These are phyloP conservation scores for Alectoris magna DNA, from an alignment of 2,797 vertebrate species.

Conservation along the genomic window DNA sequence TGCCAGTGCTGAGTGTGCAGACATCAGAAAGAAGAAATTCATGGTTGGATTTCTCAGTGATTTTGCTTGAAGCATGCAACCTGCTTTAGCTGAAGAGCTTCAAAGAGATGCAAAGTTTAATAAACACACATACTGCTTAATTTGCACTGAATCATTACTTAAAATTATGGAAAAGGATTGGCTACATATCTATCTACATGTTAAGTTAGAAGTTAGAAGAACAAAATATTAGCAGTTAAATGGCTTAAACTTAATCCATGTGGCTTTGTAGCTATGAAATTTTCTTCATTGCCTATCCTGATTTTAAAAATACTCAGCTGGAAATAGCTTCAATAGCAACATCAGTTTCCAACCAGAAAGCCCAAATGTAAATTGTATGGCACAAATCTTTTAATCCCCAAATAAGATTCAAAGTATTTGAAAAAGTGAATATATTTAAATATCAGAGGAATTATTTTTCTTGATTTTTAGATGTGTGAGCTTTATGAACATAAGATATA, in stretches of 20 bases:
- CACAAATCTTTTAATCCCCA: constrained; percentile 8
- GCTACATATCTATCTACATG: neutral
- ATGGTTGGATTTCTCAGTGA: neutral
- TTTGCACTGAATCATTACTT: neutral
- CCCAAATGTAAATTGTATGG: neutral
- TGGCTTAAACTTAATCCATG: neutral
- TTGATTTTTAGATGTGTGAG: neutral
- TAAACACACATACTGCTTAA: neutral
- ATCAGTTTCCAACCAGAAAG: neutral
- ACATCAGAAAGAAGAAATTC: constrained; percentile 6
- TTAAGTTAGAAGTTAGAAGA: neutral
- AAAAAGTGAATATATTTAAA: neutral
- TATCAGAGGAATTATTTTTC: neutral
- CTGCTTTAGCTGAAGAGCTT: neutral
- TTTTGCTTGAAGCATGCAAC: constrained; percentile 34
- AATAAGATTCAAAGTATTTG: neutral
- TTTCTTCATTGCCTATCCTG: neutral
- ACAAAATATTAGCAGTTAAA: neutral
- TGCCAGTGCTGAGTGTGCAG: neutral
- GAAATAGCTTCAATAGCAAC: neutral
- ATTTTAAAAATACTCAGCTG: neutral
- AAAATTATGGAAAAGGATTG: neutral
- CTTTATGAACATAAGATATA: neutral
- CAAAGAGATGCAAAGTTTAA: neutral
- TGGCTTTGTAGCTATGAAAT: neutral